These are phyloP conservation scores for Poliocrania exsul DNA, from an alignment of 2,797 vertebrate genomes.

Conservation along the genomic window DNA sequence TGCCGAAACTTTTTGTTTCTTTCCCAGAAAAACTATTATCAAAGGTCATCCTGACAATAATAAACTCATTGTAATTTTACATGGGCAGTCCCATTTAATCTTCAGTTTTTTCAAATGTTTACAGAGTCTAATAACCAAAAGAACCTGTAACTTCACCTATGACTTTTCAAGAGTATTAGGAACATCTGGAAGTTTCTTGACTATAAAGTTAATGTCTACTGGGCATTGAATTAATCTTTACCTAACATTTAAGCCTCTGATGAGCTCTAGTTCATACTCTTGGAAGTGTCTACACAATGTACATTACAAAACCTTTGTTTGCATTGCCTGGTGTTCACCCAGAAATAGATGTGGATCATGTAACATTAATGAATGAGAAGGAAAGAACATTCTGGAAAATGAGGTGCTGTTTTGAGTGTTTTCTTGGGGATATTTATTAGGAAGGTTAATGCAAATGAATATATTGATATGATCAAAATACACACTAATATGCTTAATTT, in stretches of 20 bases:
- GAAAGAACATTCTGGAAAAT: not conserved
- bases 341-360: not conserved
- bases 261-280: not conserved
- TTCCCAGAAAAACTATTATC: not conserved
- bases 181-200: not conserved
- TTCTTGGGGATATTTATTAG: not conserved
- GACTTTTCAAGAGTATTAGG: not conserved
- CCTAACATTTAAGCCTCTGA: not conserved
- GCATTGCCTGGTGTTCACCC: not conserved
- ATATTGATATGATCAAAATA: not conserved
- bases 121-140: not conserved
- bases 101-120: not conserved
- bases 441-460: not conserved
- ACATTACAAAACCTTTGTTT: not conserved
- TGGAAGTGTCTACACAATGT: not conserved
- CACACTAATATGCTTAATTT: not conserved
- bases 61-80: not conserved
- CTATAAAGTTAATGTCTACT: not conserved
- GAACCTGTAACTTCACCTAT: not conserved
- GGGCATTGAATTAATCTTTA: not conserved
- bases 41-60: not conserved
- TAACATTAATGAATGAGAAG: not conserved
- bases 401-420: not conserved
- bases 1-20: not conserved
- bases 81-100: not conserved